Evolutionary conservation across 2,888 invertebrate species (phyloP), one percentile per base, ranked within the genome.

Genomic region (Lutraria lutraria): DNA sequence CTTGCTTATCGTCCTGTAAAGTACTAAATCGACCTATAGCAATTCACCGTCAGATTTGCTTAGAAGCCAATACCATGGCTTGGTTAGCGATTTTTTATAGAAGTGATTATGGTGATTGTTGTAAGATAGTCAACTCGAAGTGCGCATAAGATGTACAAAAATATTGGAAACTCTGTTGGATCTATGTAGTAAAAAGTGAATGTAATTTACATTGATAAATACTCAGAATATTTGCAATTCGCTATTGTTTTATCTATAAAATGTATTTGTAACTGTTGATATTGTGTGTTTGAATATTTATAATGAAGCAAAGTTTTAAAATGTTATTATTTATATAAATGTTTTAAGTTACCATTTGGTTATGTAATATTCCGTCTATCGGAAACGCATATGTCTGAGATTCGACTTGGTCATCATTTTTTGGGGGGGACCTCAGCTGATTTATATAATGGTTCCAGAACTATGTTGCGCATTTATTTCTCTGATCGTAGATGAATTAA

Each of bases 131-230:
- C 63, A 25, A 25, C 25, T 25, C 25, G 63, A 68, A 25, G 25
- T 68, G 29, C 76, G 76, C 76, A 76, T 76, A 31, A 31, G 31
- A 76, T 10, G 19, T 6, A 76, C 76, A 76, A 76, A 76, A 31
- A 34, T 76, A 76, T 76, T 19, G 76, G 76, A 34, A 76, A 76
- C 6, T 34, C 31, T 31, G 19, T 25, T 31, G 76, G 19, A 76
- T 76, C 76, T 31, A 31, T 68, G 19, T 34, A 31, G 16, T 76
- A 31, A 6, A n/a, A 16, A 76, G 76, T 2, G 76, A 31, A 76
- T 31, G 31, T 19, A 31, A 76, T 76, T 76, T 34, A 72, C 72
- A 13, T 63, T 19, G 56, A 56, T 15, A 63, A 63, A n/a, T 19
- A 21, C 12, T 12, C n/a, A 31, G 15, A 0, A 31, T 34, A 31